phyloP scores from a whole-genome alignment of 2,113 vertebrate species.

The Petromus typicus region DNA sequence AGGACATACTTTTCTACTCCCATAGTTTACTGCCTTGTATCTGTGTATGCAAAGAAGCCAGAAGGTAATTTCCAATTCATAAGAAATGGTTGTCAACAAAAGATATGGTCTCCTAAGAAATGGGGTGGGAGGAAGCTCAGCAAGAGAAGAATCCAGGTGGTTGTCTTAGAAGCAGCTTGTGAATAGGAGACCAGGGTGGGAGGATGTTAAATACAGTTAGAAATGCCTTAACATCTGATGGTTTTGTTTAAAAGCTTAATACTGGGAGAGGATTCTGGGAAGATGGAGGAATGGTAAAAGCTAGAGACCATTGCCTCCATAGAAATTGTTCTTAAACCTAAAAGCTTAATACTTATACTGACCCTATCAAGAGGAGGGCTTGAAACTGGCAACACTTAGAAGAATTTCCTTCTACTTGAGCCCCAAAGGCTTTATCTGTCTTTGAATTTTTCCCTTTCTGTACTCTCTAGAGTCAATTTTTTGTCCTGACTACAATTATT shows the following conservation, averaged over 20 bases:
- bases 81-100: background rate
- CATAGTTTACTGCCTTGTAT: background rate
- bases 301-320: too few species aligned
- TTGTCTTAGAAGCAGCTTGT: background rate
- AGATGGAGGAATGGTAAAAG: too few species aligned
- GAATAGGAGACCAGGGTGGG: accelerated
- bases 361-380: background rate
- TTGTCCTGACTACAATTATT: background rate
- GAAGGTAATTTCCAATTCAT: background rate
- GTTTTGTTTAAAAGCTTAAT: background rate
- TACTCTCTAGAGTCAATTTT: background rate
- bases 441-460: background rate
- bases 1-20: background rate
- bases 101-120: constrained; percentile 5
- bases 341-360: too few species aligned
- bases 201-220: background rate
- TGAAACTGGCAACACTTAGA: background rate
- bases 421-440: background rate
- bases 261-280: too few species aligned
- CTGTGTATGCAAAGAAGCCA: background rate
- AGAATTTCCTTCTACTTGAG: background rate
- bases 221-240: background rate
- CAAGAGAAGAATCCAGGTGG: background rate
- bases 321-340: too few species aligned
- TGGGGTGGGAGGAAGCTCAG: background rate